Percentiles rank a stretch among this genome's conserved stretches.
Evolutionary conservation across 2,888 invertebrate species (phyloP).

Genomic region (Phengaris arion): DNA sequence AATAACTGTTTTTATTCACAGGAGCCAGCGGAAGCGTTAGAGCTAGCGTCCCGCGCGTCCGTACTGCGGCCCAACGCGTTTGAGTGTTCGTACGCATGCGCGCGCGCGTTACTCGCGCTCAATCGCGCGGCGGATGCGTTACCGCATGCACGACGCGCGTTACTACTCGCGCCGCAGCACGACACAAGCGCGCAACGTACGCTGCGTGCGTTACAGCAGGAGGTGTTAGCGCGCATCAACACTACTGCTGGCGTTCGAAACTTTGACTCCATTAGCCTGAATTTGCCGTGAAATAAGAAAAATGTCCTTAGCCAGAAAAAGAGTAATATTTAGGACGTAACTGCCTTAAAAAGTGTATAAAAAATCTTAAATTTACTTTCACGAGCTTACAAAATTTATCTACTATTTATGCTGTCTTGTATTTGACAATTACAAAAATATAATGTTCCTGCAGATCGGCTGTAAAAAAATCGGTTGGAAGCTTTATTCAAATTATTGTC

Average conservation of each 20-base stretch:
- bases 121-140: slow-evolving; percentile 87
- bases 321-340: neutral
- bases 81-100: slow-evolving; percentile 95
- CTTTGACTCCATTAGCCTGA: slow-evolving; percentile 73
- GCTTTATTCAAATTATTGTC: slow-evolving; percentile 20
- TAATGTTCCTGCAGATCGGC: neutral
- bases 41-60: slow-evolving; percentile 92
- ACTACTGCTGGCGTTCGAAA: slow-evolving; percentile 60
- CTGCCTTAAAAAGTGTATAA: neutral
- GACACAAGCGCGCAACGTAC: slow-evolving; percentile 87
- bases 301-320: neutral
- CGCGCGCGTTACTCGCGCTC: slow-evolving; percentile 90
- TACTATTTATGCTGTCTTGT: neutral
- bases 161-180: slow-evolving; percentile 84
- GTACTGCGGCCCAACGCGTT: slow-evolving; percentile 91
- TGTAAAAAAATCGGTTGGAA: neutral
- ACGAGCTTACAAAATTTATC: neutral
- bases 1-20: slow-evolving; percentile 54
- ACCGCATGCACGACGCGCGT: slow-evolving; percentile 89
- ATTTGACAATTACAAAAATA: neutral
- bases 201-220: slow-evolving; percentile 86
- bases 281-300: slow-evolving; percentile 58
- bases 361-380: neutral
- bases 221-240: slow-evolving; percentile 79
- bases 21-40: slow-evolving; percentile 92